phyloP scores from a whole-genome alignment of 1,140 invertebrate species.

The Ruditapes philippinarum region DNA sequence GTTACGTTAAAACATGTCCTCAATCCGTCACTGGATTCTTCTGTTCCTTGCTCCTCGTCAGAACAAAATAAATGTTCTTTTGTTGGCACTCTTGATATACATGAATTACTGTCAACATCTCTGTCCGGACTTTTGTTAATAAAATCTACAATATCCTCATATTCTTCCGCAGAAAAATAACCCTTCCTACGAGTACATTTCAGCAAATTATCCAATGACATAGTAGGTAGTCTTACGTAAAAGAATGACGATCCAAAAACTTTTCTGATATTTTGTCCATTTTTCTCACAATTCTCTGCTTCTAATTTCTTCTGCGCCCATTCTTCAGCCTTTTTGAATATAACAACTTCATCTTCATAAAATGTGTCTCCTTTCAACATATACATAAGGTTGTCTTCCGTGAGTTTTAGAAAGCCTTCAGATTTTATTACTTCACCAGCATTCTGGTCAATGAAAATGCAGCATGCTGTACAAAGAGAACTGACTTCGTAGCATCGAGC shows the following conservation, averaged over 20 bases:
- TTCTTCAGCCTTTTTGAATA: not conserved
- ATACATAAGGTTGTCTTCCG: not conserved
- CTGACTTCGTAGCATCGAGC: not conserved
- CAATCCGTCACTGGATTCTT: not conserved
- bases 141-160: not conserved
- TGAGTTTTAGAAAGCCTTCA: not conserved
- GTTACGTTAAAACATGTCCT: not conserved
- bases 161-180: not conserved
- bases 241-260: not conserved
- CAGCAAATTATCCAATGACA: not conserved
- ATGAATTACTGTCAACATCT: not conserved
- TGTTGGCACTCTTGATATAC: not conserved
- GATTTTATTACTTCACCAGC: not conserved
- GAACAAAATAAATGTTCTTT: no score
- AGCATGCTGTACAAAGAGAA: not conserved
- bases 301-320: not conserved
- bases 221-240: not conserved
- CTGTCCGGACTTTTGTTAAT: not conserved
- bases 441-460: constrained; percentile 16
- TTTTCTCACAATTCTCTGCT: not conserved
- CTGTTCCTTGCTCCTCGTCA: not conserved
- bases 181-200: not conserved
- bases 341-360: not conserved
- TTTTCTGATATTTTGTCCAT: not conserved
- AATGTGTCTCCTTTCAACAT: constrained; percentile 7